Conservation (phyloP, 2,797 vertebrate genomes). For the Lepus oiostolus region DNA sequence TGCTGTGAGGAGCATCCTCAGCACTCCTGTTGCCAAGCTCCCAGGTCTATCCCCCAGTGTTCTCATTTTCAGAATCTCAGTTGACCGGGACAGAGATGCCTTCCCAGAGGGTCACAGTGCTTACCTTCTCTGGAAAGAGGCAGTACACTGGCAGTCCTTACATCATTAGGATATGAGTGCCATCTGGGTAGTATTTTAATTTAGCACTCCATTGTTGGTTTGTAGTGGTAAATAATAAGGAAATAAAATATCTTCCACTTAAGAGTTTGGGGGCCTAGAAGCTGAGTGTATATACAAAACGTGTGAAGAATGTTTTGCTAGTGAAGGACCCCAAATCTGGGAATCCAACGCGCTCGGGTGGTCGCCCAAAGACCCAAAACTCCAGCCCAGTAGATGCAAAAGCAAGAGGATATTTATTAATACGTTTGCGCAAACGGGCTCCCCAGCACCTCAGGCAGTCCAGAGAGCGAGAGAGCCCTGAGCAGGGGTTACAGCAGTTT, state of each 20-base stretch:
- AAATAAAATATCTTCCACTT: slow-evolving; percentile 71
- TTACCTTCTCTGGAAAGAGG: slow-evolving; percentile 71
- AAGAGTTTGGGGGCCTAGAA: slow-evolving; percentile 66
- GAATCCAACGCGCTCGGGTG: too few species aligned
- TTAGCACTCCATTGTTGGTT: slow-evolving; percentile 59
- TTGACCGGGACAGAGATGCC: slow-evolving; percentile 71
- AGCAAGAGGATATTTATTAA: too few species aligned
- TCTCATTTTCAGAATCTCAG: slow-evolving; percentile 81
- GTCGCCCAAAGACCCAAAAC: too few species aligned
- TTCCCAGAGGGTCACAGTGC: slow-evolving; percentile 74
- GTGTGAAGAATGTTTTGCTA: not conserved
- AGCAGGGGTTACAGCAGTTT: too few species aligned
- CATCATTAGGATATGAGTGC: slow-evolving; percentile 81
- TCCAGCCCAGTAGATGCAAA: too few species aligned
- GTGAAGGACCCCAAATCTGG: too few species aligned
- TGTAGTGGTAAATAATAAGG: slow-evolving; percentile 65
- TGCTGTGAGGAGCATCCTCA: slow-evolving; percentile 55
- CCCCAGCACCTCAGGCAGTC: too few species aligned
- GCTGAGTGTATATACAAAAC: not conserved
- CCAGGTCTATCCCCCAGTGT: slow-evolving; percentile 75
- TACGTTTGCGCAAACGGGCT: too few species aligned
- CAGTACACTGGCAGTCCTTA: slow-evolving; percentile 70
- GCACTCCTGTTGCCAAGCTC: slow-evolving; percentile 81
- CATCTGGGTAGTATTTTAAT: slow-evolving; percentile 81
- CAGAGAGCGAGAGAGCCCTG: too few species aligned